Evolutionary conservation across 2,888 invertebrate genomes (phyloP).

Genomic region (Xestia ashworthii): DNA sequence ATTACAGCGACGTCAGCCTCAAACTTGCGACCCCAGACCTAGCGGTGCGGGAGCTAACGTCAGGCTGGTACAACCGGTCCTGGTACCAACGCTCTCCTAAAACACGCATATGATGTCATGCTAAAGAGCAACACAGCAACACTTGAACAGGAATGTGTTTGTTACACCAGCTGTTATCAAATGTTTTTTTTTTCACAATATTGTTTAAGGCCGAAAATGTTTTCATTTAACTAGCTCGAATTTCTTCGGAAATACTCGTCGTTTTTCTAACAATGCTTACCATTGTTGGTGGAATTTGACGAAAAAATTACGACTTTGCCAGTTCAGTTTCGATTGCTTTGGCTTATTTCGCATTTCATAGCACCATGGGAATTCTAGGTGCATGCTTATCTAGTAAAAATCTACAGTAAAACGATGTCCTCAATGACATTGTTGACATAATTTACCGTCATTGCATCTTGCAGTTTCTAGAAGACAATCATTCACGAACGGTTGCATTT

Average conservation of each 20-base stretch:
- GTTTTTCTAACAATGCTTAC: not conserved
- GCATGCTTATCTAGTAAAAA: conserved; percentile 27
- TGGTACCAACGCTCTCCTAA: conserved; percentile 57
- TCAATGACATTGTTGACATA: conserved; percentile 51
- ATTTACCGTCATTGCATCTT: conserved; percentile 72
- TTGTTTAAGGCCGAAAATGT: not conserved
- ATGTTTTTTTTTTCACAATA: conserved; percentile 17
- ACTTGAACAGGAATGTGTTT: conserved; percentile 54
- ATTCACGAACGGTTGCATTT: conserved; percentile 76
- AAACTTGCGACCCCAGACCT: conserved; percentile 54
- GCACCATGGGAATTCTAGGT: conserved; percentile 1
- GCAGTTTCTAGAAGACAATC: conserved; percentile 69
- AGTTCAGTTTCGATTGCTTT: not conserved
- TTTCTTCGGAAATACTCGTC: not conserved
- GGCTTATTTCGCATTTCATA: not conserved
- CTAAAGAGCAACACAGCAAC: conserved; percentile 40
- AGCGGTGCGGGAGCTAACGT: conserved; percentile 52
- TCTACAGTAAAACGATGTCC: conserved; percentile 42
- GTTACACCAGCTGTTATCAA: conserved; percentile 50
- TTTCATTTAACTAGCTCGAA: not conserved
- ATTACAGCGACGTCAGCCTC: conserved; percentile 37
- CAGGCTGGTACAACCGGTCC: conserved; percentile 66
- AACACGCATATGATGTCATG: conserved; percentile 66
- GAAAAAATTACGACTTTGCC: not conserved
- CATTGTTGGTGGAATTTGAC: not conserved